These are phyloP conservation scores for Phocides pigmalion DNA, from an alignment of 1,140 invertebrate genomes.

Conservation along the genomic window DNA sequence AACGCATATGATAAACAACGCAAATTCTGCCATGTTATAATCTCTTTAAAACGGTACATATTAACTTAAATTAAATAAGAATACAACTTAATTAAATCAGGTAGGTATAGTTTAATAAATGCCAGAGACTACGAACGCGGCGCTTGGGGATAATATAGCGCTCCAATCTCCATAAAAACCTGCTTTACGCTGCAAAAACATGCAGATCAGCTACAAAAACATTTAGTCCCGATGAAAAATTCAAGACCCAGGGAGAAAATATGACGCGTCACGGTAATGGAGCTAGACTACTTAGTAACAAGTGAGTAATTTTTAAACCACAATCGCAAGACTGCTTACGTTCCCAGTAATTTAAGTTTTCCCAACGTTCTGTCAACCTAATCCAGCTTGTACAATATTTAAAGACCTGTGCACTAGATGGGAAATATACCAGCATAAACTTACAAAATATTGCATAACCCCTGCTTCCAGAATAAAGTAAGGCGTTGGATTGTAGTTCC, in stretches of 20 bases:
- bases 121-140: not conserved
- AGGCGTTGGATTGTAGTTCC: too few relatives aligned
- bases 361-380: too few relatives aligned
- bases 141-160: slow-evolving; percentile 20
- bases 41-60: too few relatives aligned
- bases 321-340: not conserved
- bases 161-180: slow-evolving; percentile 36
- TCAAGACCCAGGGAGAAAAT: slow-evolving; percentile 32
- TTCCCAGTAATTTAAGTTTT: not conserved
- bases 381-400: too few relatives aligned
- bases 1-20: too few relatives aligned
- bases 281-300: slow-evolving; percentile 16
- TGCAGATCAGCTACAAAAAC: slow-evolving; percentile 41
- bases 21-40: too few relatives aligned
- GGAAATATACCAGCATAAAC: too few relatives aligned
- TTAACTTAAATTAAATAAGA: not conserved
- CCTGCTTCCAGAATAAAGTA: too few relatives aligned
- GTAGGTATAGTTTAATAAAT: not conserved
- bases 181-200: slow-evolving; percentile 36
- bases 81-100: not conserved
- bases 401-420: too few relatives aligned
- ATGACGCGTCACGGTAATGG: slow-evolving; percentile 25
- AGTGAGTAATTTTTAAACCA: slow-evolving; percentile 14
- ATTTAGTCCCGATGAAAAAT: slow-evolving; percentile 38
- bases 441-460: too few relatives aligned